Evolutionary conservation across 2,113 vertebrate species (phyloP).

Genomic region (Athene cunicularia): DNA sequence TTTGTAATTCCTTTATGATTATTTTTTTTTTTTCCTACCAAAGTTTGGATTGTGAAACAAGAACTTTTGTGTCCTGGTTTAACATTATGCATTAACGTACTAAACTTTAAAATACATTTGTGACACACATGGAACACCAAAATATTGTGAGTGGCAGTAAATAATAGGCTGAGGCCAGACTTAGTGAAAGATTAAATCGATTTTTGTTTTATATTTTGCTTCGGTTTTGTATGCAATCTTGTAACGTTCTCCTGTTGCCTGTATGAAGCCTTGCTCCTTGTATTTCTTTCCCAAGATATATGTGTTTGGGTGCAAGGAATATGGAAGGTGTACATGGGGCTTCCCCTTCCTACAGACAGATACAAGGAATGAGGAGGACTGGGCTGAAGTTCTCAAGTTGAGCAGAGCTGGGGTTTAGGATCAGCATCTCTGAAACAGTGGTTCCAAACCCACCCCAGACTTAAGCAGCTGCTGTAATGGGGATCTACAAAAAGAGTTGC

Average conservation of each 20-base stretch:
- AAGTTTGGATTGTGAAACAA: not conserved
- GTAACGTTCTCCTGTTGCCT: not conserved
- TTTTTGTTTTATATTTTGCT: not conserved
- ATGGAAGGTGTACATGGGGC: accelerated
- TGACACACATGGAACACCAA: too few relatives aligned
- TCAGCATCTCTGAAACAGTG: not conserved
- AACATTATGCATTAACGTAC: not conserved
- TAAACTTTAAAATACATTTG: not conserved
- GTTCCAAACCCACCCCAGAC: not conserved
- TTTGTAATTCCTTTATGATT: not conserved
- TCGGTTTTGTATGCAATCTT: not conserved
- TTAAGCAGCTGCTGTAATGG: not conserved
- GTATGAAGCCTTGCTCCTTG: not conserved
- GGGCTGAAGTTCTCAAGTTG: not conserved
- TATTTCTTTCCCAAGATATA: not conserved
- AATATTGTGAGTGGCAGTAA: not conserved
- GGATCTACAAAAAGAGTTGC: not conserved
- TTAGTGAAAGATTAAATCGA: not conserved
- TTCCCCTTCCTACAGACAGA: not conserved
- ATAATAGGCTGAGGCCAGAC: not conserved
- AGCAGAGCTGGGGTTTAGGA: not conserved
- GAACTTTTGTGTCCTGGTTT: not conserved
- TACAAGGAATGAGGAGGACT: accelerated
- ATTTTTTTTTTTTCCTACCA: not conserved
- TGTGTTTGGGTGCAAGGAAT: not conserved